Percentiles rank a stretch among this genome's conserved stretches.
phyloP scores from a whole-genome alignment of 2,888 invertebrate species.

The Limnephilus marmoratus region DNA sequence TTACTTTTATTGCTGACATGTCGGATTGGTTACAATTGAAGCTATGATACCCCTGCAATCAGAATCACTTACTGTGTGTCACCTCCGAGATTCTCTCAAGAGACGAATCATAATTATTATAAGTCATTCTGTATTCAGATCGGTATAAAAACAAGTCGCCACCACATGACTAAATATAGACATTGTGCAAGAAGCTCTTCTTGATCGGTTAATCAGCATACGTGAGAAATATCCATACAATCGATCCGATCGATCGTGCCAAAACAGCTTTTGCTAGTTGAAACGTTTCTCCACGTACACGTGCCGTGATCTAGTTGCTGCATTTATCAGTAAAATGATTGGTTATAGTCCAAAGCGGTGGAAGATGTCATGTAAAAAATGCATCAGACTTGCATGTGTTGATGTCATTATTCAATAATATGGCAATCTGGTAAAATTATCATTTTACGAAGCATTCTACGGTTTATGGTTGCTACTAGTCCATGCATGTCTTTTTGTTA shows the following conservation, averaged over 20 bases:
- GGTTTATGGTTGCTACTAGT: neutral
- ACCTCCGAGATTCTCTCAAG: neutral
- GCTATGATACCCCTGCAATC: neutral
- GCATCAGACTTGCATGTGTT: neutral
- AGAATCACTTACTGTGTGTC: neutral
- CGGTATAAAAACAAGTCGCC: neutral
- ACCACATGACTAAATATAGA: slow-evolving; percentile 28
- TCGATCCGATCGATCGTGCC: neutral
- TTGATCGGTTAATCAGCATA: neutral
- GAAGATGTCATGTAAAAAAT: slow-evolving; percentile 11
- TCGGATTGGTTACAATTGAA: neutral
- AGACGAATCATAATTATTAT: neutral
- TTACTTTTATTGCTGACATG: neutral
- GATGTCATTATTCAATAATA: neutral
- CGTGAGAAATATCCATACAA: slow-evolving; percentile 26
- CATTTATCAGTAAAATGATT: neutral
- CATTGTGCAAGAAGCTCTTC: slow-evolving; percentile 5
- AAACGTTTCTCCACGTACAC: neutral
- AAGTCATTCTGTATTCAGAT: slow-evolving; percentile 9
- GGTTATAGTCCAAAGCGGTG: neutral
- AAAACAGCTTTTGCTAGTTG: neutral
- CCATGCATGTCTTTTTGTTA: no score
- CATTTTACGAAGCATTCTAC: neutral
- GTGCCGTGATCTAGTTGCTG: neutral
- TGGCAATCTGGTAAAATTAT: neutral